Conservation (phyloP, 1,140 invertebrate genomes). For the Yoshiicerus persimilis region DNA sequence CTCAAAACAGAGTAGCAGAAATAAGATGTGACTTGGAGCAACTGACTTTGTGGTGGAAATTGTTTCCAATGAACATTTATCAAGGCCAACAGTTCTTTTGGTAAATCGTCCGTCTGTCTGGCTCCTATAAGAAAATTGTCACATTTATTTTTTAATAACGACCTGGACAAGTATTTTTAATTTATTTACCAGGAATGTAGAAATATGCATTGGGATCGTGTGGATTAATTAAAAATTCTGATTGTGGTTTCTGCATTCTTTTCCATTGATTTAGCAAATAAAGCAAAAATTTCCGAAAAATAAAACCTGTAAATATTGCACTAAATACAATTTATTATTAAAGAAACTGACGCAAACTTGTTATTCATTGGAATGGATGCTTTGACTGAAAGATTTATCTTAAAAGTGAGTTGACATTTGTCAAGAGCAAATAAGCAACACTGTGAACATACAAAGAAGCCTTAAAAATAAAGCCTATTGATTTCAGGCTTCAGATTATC, state of each 20-base stretch:
- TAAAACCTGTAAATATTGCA: too few species aligned
- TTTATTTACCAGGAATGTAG: not conserved
- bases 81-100: not conserved
- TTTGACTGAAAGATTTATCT: too few species aligned
- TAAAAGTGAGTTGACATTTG: too few species aligned
- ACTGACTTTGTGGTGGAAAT: not conserved
- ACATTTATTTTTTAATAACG: not conserved
- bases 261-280: not conserved
- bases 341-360: too few species aligned
- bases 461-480: not conserved
- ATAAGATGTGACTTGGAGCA: not conserved
- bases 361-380: too few species aligned
- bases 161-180: not conserved
- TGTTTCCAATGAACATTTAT: not conserved
- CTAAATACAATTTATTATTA: too few species aligned
- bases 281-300: too few species aligned
- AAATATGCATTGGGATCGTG: not conserved
- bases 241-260: not conserved
- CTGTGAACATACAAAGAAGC: not conserved
- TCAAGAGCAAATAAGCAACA: too few species aligned
- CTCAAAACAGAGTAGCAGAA: not conserved
- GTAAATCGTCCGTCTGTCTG: not conserved
- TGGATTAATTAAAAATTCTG: not conserved
- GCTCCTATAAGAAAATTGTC: not conserved
- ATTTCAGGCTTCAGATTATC: not conserved